Evolutionary conservation across 2,113 vertebrate species (phyloP).

Genomic region (Saccopteryx leptura): DNA sequence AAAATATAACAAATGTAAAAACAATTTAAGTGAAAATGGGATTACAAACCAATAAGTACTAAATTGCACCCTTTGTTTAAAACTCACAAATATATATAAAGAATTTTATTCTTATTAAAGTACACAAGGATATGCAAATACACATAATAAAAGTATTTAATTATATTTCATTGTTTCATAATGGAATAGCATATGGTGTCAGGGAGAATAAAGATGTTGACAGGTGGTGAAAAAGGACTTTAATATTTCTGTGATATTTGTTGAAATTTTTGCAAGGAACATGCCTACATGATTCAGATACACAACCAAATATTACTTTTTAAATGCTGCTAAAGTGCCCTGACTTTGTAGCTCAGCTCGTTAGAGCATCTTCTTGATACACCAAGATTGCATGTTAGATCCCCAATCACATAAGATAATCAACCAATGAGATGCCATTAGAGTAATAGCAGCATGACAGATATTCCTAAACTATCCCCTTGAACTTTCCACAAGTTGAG

Average conservation of each 20-base stretch:
- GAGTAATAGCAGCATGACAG: too few relatives aligned
- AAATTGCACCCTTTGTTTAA: background rate
- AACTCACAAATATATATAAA: background rate
- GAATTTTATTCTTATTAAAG: background rate
- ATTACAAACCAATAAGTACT: background rate
- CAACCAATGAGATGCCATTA: too few relatives aligned
- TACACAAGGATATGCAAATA: background rate
- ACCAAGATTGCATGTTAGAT: too few relatives aligned
- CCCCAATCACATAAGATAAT: too few relatives aligned
- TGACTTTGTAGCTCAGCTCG: too few relatives aligned
- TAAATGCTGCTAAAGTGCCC: background rate
- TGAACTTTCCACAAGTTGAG: too few relatives aligned
- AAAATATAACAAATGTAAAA: background rate
- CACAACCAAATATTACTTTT: background rate
- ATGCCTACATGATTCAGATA: background rate
- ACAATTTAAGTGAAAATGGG: background rate
- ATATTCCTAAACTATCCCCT: too few relatives aligned
- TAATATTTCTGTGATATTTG: background rate
- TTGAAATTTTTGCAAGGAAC: background rate
- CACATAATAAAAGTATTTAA: background rate
- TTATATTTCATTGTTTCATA: background rate
- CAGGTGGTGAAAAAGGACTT: background rate
- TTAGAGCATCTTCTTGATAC: too few relatives aligned
- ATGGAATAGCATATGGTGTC: background rate
- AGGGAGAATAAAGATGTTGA: background rate